Percentiles rank a stretch among this genome's conserved stretches.
These are phyloP conservation scores for Argyresthia goedartella DNA, from an alignment of 2,888 invertebrate genomes.

Conservation along the genomic window DNA sequence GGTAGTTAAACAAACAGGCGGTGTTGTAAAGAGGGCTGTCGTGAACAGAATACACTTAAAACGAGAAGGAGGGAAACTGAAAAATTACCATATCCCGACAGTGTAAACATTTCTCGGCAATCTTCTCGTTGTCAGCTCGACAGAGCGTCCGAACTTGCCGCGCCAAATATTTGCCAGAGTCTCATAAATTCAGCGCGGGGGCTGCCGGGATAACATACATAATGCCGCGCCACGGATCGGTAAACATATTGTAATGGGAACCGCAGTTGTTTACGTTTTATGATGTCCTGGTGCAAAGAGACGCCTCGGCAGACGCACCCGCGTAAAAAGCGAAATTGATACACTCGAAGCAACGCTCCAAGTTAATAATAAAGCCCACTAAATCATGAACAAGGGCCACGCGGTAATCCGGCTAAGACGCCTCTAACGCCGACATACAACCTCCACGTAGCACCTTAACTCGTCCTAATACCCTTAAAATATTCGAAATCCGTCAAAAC, in stretches of 20 bases:
- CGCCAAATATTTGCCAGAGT: conserved; percentile 67
- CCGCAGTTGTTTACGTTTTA: conserved; percentile 68
- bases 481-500: conserved; percentile 64
- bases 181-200: conserved; percentile 60
- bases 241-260: conserved; percentile 72
- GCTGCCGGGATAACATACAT: conserved; percentile 66
- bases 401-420: not conserved
- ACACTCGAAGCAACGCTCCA: not conserved
- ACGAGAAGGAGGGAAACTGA: conserved; percentile 31
- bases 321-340: conserved; percentile 9
- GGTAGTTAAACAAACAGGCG: conserved; percentile 6
- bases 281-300: conserved; percentile 64
- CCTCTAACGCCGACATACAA: not conserved
- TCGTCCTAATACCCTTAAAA: conserved; percentile 47
- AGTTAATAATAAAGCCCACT: not conserved
- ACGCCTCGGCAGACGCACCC: conserved; percentile 37
- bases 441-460: conserved; percentile 21
- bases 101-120: conserved; percentile 61
- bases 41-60: conserved; percentile 43
- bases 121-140: conserved; percentile 63
- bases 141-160: conserved; percentile 55
- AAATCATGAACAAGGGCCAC: not conserved
- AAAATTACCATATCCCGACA: conserved; percentile 58
- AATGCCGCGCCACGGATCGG: conserved; percentile 67
- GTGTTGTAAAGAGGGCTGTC: conserved; percentile 11